These are phyloP conservation scores for Ectemnius lituratus DNA, from an alignment of 2,888 invertebrate species.

Conservation along the genomic window DNA sequence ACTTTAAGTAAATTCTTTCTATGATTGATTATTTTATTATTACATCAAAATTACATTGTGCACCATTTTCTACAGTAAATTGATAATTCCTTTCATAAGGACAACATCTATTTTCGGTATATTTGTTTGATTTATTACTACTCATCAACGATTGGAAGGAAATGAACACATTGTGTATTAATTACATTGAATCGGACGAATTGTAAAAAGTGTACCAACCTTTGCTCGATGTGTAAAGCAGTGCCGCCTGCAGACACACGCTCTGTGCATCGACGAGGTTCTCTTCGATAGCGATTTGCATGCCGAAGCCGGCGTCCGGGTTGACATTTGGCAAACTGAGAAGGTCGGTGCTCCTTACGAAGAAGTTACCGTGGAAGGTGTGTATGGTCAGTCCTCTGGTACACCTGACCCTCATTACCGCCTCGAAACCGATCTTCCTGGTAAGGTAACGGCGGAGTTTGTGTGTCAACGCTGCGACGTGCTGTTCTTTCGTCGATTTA, in stretches of 20 bases:
- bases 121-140: too few relatives aligned
- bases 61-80: too few relatives aligned
- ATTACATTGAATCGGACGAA: too few relatives aligned
- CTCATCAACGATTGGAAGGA: too few relatives aligned
- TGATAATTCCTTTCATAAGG: too few relatives aligned
- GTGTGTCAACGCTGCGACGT: constrained; percentile 86
- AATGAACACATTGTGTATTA: too few relatives aligned
- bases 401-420: constrained; percentile 98
- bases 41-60: too few relatives aligned
- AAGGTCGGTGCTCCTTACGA: constrained; percentile 98
- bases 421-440: constrained; percentile 98
- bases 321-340: constrained; percentile 97
- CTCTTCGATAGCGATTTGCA: constrained; percentile 98
- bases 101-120: too few relatives aligned
- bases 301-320: constrained; percentile 98
- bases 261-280: constrained; percentile 90
- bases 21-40: too few relatives aligned
- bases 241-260: constrained; percentile 98
- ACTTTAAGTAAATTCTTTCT: too few relatives aligned
- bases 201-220: constrained; percentile 76
- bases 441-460: constrained; percentile 93
- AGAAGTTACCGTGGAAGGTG: constrained; percentile 99
- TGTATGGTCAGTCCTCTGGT: constrained; percentile 96
- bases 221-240: constrained; percentile 97
- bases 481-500: constrained; percentile 84